These are phyloP conservation scores for Polypedilum pembai DNA, from an alignment of 1,140 invertebrate species.

Conservation along the genomic window DNA sequence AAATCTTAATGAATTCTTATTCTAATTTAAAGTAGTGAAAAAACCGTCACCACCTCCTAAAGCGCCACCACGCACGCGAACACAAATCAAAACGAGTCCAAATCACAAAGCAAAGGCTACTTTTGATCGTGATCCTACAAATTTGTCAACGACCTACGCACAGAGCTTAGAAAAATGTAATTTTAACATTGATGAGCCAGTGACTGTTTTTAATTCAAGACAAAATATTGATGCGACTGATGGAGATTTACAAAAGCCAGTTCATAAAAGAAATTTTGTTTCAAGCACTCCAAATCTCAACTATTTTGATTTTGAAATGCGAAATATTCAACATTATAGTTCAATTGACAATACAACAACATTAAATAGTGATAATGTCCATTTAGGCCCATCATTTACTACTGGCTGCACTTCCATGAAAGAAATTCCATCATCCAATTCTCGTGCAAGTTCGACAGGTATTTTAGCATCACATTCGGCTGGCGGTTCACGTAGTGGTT, in stretches of 20 bases:
- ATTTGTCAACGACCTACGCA: slow-evolving; percentile 39
- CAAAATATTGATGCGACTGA: slow-evolving; percentile 25
- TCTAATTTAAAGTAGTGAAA: too few relatives aligned
- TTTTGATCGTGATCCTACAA: slow-evolving; percentile 42
- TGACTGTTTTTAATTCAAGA: slow-evolving; percentile 30
- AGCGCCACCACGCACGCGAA: background rate
- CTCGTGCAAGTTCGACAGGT: slow-evolving; percentile 44
- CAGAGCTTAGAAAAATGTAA: slow-evolving; percentile 41
- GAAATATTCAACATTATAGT: slow-evolving; percentile 39
- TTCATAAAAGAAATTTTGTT: slow-evolving; percentile 46
- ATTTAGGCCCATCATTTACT: background rate
- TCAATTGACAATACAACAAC: slow-evolving; percentile 34
- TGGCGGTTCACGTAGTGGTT: slow-evolving; percentile 43
- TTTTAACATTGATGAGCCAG: slow-evolving; percentile 32
- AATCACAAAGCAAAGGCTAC: slow-evolving; percentile 33
- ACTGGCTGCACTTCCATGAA: slow-evolving; percentile 47
- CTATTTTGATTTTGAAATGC: slow-evolving; percentile 42
- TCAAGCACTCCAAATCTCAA: slow-evolving; percentile 58
- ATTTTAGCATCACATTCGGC: slow-evolving; percentile 46
- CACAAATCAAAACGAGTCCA: slow-evolving; percentile 29
- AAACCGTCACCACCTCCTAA: background rate
- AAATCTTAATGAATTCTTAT: too few relatives aligned
- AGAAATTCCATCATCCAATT: slow-evolving; percentile 43
- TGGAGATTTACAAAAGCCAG: slow-evolving; percentile 37
- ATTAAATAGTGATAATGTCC: background rate